phyloP scores from a whole-genome alignment of 2,888 invertebrate genomes.

The Acronicta leporina region DNA sequence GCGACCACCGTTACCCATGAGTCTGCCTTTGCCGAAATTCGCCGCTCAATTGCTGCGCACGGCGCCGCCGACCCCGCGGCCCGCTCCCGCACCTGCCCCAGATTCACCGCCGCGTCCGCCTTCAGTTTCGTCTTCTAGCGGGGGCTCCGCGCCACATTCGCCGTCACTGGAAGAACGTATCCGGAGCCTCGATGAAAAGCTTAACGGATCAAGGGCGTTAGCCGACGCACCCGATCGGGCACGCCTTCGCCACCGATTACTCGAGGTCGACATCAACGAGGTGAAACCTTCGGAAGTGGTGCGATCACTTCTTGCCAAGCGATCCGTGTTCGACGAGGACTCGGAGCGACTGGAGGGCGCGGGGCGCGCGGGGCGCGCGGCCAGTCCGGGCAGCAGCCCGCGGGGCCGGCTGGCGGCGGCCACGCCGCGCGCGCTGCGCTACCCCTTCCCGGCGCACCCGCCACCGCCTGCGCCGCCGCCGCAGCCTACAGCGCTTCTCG shows the following conservation, averaged over 20 bases:
- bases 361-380: slow-evolving; percentile 95
- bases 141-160: slow-evolving; percentile 92
- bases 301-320: slow-evolving; percentile 96
- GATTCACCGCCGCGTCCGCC: slow-evolving; percentile 92
- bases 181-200: slow-evolving; percentile 97
- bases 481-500: slow-evolving; percentile 50
- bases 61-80: slow-evolving; percentile 84
- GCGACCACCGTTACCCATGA: slow-evolving; percentile 92
- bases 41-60: slow-evolving; percentile 91
- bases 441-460: slow-evolving; percentile 94
- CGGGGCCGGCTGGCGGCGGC: slow-evolving; percentile 80
- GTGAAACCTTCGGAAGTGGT: slow-evolving; percentile 98
- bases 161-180: slow-evolving; percentile 96
- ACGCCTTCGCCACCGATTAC: slow-evolving; percentile 92
- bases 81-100: slow-evolving; percentile 87
- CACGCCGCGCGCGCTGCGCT: slow-evolving; percentile 90
- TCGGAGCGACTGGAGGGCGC: slow-evolving; percentile 97
- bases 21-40: slow-evolving; percentile 96
- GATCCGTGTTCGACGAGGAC: slow-evolving; percentile 98
- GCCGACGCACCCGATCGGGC: slow-evolving; percentile 89
- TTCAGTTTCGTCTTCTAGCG: slow-evolving; percentile 93
- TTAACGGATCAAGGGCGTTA: slow-evolving; percentile 91
- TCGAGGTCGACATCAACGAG: slow-evolving; percentile 94
- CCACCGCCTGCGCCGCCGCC: slow-evolving; percentile 76
- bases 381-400: slow-evolving; percentile 86